Evolutionary conservation across 1,140 invertebrate species (phyloP).

Genomic region (Oncopodura yosiiana): DNA sequence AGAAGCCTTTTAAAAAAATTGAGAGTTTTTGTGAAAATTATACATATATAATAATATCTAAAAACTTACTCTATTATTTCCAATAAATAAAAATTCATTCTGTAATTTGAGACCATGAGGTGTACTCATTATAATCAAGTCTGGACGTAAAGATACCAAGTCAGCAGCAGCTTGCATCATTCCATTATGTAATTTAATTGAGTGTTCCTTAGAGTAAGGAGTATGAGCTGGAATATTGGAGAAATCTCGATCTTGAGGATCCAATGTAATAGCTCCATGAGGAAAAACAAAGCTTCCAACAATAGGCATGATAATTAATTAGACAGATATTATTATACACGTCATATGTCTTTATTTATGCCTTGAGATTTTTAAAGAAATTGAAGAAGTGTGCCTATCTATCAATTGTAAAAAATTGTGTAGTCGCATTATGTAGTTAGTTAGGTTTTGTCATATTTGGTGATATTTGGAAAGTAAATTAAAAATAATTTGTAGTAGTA

Average conservation of each 20-base stretch:
- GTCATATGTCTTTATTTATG: too few relatives aligned
- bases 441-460: too few relatives aligned
- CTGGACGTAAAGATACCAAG: constrained; percentile 10
- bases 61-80: constrained; percentile 7
- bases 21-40: not conserved
- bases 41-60: not conserved
- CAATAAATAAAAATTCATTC: constrained; percentile 7
- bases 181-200: constrained; percentile 15
- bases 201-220: constrained; percentile 4
- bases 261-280: constrained; percentile 27
- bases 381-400: too few relatives aligned
- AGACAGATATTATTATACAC: too few relatives aligned
- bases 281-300: constrained; percentile 27
- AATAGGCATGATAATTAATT: too few relatives aligned
- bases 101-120: constrained; percentile 23
- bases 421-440: too few relatives aligned
- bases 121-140: constrained; percentile 24
- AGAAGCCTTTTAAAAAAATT: not conserved
- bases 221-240: constrained; percentile 8
- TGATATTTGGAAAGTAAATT: too few relatives aligned
- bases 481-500: too few relatives aligned
- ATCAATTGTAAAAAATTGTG: too few relatives aligned
- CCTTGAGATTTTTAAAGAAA: too few relatives aligned
- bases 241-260: constrained; percentile 22
- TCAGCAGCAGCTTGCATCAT: constrained; percentile 12